These are phyloP conservation scores for Berghia stephanieae DNA, from an alignment of 1,140 invertebrate genomes.

Conservation along the genomic window DNA sequence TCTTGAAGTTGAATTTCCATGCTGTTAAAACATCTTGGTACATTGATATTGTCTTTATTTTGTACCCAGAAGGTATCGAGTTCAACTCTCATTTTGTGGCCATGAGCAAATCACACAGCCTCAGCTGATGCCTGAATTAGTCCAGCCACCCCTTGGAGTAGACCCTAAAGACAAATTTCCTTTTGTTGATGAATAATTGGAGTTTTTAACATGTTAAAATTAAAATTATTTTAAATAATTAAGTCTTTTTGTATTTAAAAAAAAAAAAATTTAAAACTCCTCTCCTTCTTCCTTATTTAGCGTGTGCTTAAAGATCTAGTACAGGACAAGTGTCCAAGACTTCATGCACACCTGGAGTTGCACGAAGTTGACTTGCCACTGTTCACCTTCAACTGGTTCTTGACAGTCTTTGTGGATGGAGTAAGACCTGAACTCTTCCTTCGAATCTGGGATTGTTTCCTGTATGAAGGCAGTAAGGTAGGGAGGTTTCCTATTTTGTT, in stretches of 20 bases:
- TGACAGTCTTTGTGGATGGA: constrained; percentile 73
- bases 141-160: too few relatives aligned
- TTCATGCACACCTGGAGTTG: constrained; percentile 68
- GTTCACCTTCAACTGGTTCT: constrained; percentile 73
- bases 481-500: neutral
- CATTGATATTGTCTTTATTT: too few relatives aligned
- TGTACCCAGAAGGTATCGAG: too few relatives aligned
- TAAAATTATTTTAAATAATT: neutral
- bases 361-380: constrained; percentile 70
- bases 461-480: constrained; percentile 73
- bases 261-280: neutral
- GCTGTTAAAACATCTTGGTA: too few relatives aligned
- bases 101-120: too few relatives aligned
- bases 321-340: constrained; percentile 70
- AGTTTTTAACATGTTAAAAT: too few relatives aligned
- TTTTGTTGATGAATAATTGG: too few relatives aligned
- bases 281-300: constrained; percentile 44
- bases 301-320: constrained; percentile 71
- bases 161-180: too few relatives aligned
- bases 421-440: constrained; percentile 70
- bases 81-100: too few relatives aligned
- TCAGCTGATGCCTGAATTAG: too few relatives aligned
- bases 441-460: constrained; percentile 72
- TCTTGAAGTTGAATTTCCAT: too few relatives aligned
- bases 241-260: neutral